Evolutionary conservation across 2,797 vertebrate genomes (phyloP).

Genomic region (Spizella passerina): DNA sequence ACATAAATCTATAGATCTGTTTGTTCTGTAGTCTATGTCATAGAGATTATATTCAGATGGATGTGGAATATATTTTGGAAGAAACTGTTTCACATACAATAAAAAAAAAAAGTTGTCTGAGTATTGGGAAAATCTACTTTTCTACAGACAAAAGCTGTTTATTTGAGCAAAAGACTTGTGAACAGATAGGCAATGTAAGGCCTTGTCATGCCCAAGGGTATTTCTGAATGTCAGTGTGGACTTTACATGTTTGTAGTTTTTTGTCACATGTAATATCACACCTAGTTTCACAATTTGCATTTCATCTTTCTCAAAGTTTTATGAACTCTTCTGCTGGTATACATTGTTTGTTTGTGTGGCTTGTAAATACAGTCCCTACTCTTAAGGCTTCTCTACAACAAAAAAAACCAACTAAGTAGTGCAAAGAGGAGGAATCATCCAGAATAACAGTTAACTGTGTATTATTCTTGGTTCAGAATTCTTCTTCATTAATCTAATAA

Average conservation of each 20-base stretch:
- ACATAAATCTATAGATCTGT: background rate
- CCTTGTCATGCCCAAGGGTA: background rate
- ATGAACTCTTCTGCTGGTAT: background rate
- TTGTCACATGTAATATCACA: background rate
- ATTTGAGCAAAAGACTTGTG: background rate
- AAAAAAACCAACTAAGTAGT: background rate
- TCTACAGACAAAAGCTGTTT: background rate
- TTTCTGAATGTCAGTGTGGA: background rate
- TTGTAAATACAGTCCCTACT: background rate
- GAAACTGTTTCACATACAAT: background rate
- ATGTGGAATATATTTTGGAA: background rate
- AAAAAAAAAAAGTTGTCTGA: background rate
- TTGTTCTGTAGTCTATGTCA: background rate
- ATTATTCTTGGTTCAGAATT: background rate
- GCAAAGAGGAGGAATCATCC: background rate
- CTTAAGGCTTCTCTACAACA: background rate
- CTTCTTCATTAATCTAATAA: background rate
- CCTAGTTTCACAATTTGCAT: background rate
- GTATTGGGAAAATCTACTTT: background rate
- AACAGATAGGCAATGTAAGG: background rate
- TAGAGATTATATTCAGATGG: background rate
- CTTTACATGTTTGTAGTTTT: rapidly evolving
- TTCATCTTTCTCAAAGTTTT: background rate
- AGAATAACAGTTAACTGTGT: background rate
- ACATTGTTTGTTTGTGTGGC: background rate